Percentiles rank a stretch among this genome's conserved stretches.
Conservation (phyloP, 1,140 invertebrate species). For the Coenobita brevimanus region DNA sequence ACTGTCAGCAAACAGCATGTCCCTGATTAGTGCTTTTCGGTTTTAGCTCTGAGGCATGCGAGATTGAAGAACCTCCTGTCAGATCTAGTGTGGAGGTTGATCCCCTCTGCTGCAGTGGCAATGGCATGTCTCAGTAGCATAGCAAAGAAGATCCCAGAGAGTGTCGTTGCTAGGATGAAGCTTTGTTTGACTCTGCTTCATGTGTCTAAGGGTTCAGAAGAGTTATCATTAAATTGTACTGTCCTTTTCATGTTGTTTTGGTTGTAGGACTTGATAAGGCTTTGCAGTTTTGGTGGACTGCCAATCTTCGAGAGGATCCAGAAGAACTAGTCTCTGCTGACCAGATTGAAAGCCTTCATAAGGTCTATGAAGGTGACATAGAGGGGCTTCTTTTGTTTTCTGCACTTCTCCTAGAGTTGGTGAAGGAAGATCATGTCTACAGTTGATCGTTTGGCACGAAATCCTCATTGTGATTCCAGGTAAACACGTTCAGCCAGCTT, state of each 20-base stretch:
- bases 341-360: not conserved
- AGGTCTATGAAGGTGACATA: conserved; percentile 19
- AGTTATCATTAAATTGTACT: not conserved
- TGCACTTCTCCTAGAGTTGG: conserved; percentile 23
- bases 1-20: not conserved
- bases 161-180: not conserved
- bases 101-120: not conserved
- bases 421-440: conserved; percentile 9
- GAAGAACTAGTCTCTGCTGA: conserved; percentile 2
- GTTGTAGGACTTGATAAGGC: not conserved
- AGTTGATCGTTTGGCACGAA: not conserved
- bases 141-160: conserved; percentile 13
- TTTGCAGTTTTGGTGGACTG: not conserved
- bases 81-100: not conserved
- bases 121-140: not conserved
- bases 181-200: conserved; percentile 3
- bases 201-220: not conserved
- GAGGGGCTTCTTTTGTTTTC: not conserved
- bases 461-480: conserved; percentile 17
- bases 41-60: not conserved
- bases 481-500: conserved; percentile 13
- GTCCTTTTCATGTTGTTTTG: conserved; percentile 5
- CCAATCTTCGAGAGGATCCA: not conserved
- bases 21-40: not conserved
- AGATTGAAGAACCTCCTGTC: conserved; percentile 1